These are phyloP conservation scores for Cataglyphis rosenhaueri DNA, from an alignment of 2,888 invertebrate genomes.

Conservation along the genomic window DNA sequence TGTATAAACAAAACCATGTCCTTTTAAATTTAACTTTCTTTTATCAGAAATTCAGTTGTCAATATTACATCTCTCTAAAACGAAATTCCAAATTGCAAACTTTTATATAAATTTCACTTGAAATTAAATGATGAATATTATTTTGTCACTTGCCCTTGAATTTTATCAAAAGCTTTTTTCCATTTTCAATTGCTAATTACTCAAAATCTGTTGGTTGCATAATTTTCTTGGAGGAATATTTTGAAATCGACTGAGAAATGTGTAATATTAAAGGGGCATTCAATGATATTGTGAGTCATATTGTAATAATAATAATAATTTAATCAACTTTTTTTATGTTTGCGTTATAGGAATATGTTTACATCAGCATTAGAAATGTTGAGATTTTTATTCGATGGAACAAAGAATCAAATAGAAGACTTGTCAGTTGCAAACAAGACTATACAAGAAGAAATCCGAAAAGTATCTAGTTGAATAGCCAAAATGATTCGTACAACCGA, in stretches of 20 bases:
- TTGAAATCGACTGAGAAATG: not conserved
- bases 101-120: not conserved
- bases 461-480: constrained; percentile 28
- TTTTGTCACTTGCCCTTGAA: not conserved
- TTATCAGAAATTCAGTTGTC: not conserved
- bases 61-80: not conserved
- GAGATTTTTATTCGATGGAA: constrained; percentile 42
- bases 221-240: not conserved
- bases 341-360: constrained; percentile 56
- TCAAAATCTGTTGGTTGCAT: not conserved
- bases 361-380: constrained; percentile 55
- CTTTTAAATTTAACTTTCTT: not conserved
- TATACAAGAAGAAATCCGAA: constrained; percentile 10
- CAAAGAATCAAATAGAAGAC: constrained; percentile 49
- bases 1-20: not conserved
- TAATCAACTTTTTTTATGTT: not conserved
- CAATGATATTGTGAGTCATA: not conserved
- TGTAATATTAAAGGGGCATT: not conserved
- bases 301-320: not conserved
- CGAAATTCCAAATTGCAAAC: not conserved
- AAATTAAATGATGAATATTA: not conserved
- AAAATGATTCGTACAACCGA: not conserved
- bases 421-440: not conserved
- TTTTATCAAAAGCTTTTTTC: not conserved
- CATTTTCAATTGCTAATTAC: not conserved